Evolutionary conservation across 2,888 invertebrate species (phyloP).

Genomic region (Thumatha senex): DNA sequence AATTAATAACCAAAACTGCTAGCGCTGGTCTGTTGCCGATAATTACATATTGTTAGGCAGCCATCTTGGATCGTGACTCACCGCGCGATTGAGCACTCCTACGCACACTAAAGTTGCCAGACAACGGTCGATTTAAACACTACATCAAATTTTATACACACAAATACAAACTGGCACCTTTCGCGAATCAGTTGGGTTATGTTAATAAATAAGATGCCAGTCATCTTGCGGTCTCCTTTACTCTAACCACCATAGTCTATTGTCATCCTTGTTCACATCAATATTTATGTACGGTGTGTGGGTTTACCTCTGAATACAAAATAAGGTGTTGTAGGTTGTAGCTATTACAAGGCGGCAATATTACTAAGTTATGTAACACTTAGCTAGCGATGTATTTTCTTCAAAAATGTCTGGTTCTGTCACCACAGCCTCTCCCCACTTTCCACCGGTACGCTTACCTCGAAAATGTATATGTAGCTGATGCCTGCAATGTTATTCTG

Average conservation of each 20-base stretch:
- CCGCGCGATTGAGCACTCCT: constrained; percentile 46
- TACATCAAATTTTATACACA: constrained; percentile 58
- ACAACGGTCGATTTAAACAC: constrained; percentile 49
- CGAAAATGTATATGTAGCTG: background rate
- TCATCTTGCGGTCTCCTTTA: constrained; percentile 31
- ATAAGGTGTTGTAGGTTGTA: constrained; percentile 24
- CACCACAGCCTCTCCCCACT: too few species aligned
- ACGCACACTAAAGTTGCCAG: constrained; percentile 55
- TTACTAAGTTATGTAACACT: constrained; percentile 12
- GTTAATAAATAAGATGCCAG: constrained; percentile 37
- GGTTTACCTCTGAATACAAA: constrained; percentile 42
- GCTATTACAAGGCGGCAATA: background rate
- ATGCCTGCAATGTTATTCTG: too few species aligned
- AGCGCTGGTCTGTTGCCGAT: constrained; percentile 46
- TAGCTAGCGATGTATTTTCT: constrained; percentile 4
- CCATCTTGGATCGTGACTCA: constrained; percentile 66
- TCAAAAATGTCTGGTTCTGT: too few species aligned
- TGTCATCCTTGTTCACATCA: constrained; percentile 40
- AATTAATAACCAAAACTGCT: constrained; percentile 23
- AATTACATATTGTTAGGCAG: constrained; percentile 68
- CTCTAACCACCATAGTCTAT: constrained; percentile 28
- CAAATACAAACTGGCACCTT: constrained; percentile 31
- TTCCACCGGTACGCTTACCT: too few species aligned
- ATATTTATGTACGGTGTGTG: constrained; percentile 39
- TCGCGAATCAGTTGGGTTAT: constrained; percentile 34